A percentile compares a stretch with the other conserved stretches of the same genome.
phyloP scores from a whole-genome alignment of 2,113 vertebrate species.

The Pterophyllum scalare region DNA sequence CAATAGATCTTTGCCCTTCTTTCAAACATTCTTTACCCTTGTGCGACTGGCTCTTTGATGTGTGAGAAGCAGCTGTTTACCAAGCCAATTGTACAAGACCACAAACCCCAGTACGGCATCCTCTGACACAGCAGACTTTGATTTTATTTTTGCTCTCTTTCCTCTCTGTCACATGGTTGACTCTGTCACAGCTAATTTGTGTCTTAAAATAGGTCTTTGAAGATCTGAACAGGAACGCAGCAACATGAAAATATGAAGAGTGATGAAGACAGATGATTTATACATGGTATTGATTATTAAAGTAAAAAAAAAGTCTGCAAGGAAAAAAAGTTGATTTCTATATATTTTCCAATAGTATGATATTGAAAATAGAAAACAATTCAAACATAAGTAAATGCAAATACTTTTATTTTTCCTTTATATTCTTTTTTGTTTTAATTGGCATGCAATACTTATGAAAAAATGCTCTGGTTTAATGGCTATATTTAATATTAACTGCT shows the following conservation, averaged over 20 bases:
- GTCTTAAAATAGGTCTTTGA: slow-evolving; percentile 54
- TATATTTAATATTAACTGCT: not conserved
- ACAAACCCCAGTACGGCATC: slow-evolving; percentile 50
- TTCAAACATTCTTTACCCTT: slow-evolving; percentile 38
- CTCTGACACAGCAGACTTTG: slow-evolving; percentile 60
- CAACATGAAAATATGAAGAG: slow-evolving; percentile 22
- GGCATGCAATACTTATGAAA: too few relatives aligned
- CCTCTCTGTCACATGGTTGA: slow-evolving; percentile 47
- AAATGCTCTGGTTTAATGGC: not conserved
- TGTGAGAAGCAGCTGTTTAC: slow-evolving; percentile 69
- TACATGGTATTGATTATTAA: slow-evolving; percentile 15
- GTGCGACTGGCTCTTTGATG: slow-evolving; percentile 55
- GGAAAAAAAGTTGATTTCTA: not conserved
- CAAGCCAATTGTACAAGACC: slow-evolving; percentile 51
- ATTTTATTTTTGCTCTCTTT: slow-evolving; percentile 55
- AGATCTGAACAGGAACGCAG: slow-evolving; percentile 38
- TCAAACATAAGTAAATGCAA: not conserved
- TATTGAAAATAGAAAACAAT: not conserved
- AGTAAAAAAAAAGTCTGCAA: slow-evolving; percentile 9
- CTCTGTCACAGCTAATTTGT: slow-evolving; percentile 52
- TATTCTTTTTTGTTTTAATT: not conserved
- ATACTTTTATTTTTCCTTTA: not conserved
- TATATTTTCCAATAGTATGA: not conserved
- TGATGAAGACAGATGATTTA: slow-evolving; percentile 30
- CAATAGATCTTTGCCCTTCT: slow-evolving; percentile 21